Base-by-base conservation (phyloP, 2,888 invertebrate genomes). In the Hemaris fuciformis region DNA sequence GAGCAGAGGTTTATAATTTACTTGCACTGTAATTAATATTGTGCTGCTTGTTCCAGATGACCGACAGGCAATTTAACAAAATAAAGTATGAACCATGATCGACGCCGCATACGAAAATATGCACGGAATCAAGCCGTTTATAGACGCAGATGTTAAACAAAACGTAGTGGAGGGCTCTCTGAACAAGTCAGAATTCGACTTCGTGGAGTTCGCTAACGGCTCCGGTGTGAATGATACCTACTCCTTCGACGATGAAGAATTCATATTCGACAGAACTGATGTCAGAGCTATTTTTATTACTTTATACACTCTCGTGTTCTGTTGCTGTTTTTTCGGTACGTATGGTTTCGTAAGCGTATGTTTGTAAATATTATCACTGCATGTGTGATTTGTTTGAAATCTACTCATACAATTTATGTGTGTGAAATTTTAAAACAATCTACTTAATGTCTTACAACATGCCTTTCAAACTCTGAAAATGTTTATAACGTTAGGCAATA, bases 311-410 rank as follows among this genome's bases (percentile, higher is more conserved):
- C 87, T 96, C 67, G 96, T 97, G 20, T 97, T 97, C 84, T 95
- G 96, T 84, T 95, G 95, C 76, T 97, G 97, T 81, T 96, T 96
- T 84, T 96, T 97, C 77, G 97, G 97, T 97, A 85, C 96, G 96
- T 60, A 38, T 41, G 15, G 22, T 18, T 53, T 31, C 18, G 31
- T 53, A 53, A 53, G 10, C 46, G 46, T 8, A 18, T 31, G 31
- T 31, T 31, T 53, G 53, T 53, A 53, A 53, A 53, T 53, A 18
- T 53, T 53, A 31, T 8, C 27, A 31, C 53, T 18, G 22, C 27
- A 18, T 8, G 18, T 18, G 18, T 53, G 31, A 27, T 53, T 53
- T 31, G 53, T 53, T 53, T 53, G 53, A 53, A 53, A 53, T 53
- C 31, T 53, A 53, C 31, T 31, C 53, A 53, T 27, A 53, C 31